Evolutionary conservation across 2,888 invertebrate genomes (phyloP).

Genomic region (Nymphalis polychloros): DNA sequence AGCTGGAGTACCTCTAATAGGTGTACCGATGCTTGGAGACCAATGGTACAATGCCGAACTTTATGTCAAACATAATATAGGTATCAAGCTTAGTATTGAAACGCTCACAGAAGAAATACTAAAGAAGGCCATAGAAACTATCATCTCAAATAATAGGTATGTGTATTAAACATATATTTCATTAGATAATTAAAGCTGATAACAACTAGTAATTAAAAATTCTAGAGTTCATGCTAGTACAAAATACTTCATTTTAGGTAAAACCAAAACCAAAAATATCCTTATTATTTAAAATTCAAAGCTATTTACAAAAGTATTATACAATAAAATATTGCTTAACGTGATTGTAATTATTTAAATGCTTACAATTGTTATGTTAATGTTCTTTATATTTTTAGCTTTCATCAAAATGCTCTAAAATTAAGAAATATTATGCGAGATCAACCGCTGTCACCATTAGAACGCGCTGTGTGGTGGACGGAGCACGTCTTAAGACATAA

Average conservation of each 20-base stretch:
- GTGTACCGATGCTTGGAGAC: constrained; percentile 62
- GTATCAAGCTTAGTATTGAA: constrained; percentile 46
- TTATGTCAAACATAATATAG: constrained; percentile 47
- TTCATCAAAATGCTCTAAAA: constrained; percentile 33
- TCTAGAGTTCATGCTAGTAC: too few relatives aligned
- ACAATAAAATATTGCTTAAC: too few relatives aligned
- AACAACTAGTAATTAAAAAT: not conserved
- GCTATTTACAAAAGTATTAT: too few relatives aligned
- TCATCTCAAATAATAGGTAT: constrained; percentile 41
- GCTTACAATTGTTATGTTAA: too few relatives aligned
- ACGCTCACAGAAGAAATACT: constrained; percentile 42
- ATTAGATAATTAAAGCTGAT: too few relatives aligned
- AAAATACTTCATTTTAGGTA: too few relatives aligned
- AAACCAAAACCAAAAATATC: too few relatives aligned
- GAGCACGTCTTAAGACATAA: constrained; percentile 42
- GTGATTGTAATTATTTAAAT: too few relatives aligned
- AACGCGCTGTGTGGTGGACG: constrained; percentile 45
- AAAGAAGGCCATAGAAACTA: constrained; percentile 40
- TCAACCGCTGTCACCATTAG: constrained; percentile 37
- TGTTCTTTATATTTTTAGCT: constrained; percentile 35
- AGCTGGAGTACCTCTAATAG: constrained; percentile 58
- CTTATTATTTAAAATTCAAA: too few relatives aligned
- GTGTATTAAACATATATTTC: too few relatives aligned
- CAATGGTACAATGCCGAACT: constrained; percentile 58
- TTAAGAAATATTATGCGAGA: constrained; percentile 38